Percentiles rank a stretch among this genome's conserved stretches.
phyloP scores from a whole-genome alignment of 2,888 invertebrate species.

The Diachrysia chrysitis region DNA sequence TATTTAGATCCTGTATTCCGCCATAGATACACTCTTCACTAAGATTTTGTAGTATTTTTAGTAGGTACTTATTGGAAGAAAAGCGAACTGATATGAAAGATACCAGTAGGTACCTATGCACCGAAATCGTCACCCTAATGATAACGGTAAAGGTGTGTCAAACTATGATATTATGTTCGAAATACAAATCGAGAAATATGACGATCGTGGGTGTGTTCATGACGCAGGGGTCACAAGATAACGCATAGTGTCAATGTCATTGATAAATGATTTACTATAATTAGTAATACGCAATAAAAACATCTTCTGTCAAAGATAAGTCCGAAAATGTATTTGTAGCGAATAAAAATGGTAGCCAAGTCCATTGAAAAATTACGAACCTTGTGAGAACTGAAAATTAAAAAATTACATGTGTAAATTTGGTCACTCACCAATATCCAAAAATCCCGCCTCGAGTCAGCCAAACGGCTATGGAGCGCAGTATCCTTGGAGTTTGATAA shows the following conservation, averaged over 20 bases:
- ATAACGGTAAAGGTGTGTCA: not conserved
- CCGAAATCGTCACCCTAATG: not conserved
- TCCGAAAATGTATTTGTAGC: conserved; percentile 19
- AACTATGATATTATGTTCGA: not conserved
- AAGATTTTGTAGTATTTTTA: too few relatives aligned
- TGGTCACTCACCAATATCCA: too few relatives aligned
- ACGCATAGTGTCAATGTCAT: conserved; percentile 72
- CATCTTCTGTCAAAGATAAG: conserved; percentile 65
- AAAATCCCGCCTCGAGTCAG: too few relatives aligned
- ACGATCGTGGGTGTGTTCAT: conserved; percentile 76
- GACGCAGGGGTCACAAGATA: conserved; percentile 72
- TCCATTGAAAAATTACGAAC: too few relatives aligned
- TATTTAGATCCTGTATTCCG: too few relatives aligned
- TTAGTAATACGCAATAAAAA: conserved; percentile 76
- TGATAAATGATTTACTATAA: conserved; percentile 52
- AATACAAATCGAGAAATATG: conserved; percentile 11
- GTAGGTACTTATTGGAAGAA: too few relatives aligned
- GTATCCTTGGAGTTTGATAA: too few relatives aligned
- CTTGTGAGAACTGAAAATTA: too few relatives aligned
- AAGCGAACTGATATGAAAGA: not conserved
- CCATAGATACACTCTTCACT: too few relatives aligned
- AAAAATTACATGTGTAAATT: too few relatives aligned
- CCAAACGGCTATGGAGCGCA: too few relatives aligned
- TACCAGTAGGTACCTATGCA: not conserved
- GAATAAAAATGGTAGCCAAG: not conserved